A percentile compares a stretch with the other conserved stretches of the same genome.
phyloP scores from a whole-genome alignment of 1,140 invertebrate genomes.

The roundworm (Caenorhabditis elegans) region WBcel235 BX284605.5:10389001-10389500 shows the following conservation, averaged over 20 bases:
- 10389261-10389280: background rate
- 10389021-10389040: too few relatives aligned
- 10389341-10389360: background rate
- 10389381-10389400: background rate
- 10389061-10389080: too few relatives aligned
- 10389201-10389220: conserved; percentile 17
- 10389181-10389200: conserved; percentile 29
- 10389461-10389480: background rate
- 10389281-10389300: background rate
- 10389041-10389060: too few relatives aligned
- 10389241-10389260: background rate
- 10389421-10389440: conserved; percentile 5
- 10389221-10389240: background rate
- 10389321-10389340: background rate
- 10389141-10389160: background rate
- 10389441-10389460: background rate
- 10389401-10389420: background rate
- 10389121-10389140: background rate
- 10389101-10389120: too few relatives aligned
- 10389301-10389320: background rate
- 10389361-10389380: background rate
- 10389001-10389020: too few relatives aligned
- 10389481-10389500: conserved; percentile 3
- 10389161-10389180: background rate
- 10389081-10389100: too few relatives aligned